Conservation (phyloP, 1,140 invertebrate species). For the Leptestheria dahalacensis region DNA sequence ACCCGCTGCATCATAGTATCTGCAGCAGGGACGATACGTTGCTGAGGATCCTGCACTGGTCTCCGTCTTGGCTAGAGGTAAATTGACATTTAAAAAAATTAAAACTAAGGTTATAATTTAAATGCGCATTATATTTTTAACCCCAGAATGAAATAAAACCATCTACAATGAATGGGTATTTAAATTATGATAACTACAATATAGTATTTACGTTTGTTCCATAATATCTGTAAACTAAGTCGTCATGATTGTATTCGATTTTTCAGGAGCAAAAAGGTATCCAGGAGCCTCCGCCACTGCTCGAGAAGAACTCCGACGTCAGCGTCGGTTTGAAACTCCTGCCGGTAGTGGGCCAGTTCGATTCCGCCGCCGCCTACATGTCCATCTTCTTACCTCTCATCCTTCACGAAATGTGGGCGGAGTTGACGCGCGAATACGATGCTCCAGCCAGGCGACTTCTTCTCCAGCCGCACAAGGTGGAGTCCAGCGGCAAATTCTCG, state of each 20-base stretch:
- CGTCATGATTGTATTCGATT: background rate
- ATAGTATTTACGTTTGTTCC: too few relatives aligned
- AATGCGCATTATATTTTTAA: too few relatives aligned
- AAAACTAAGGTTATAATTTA: too few relatives aligned
- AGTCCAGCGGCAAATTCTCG: background rate
- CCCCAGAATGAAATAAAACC: background rate
- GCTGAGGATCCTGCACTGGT: background rate
- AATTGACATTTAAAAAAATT: too few relatives aligned
- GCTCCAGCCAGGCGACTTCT: background rate
- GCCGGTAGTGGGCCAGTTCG: conserved; percentile 3
- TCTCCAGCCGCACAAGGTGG: background rate
- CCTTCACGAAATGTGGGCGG: conserved; percentile 9
- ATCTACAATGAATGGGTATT: background rate
- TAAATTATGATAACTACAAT: too few relatives aligned
- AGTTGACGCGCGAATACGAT: background rate
- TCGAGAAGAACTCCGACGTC: background rate
- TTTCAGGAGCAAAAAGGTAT: background rate
- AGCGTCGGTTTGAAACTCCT: background rate
- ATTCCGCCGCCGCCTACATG: background rate
- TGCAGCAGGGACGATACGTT: background rate
- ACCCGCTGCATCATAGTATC: background rate
- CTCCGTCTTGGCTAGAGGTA: background rate
- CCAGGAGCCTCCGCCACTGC: background rate
- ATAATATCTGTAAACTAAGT: background rate
- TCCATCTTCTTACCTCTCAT: conserved; percentile 2